Percentiles rank a stretch among this genome's conserved stretches.
Conservation (phyloP, 2,113 vertebrate species). For the Ploceus nigricollis region DNA sequence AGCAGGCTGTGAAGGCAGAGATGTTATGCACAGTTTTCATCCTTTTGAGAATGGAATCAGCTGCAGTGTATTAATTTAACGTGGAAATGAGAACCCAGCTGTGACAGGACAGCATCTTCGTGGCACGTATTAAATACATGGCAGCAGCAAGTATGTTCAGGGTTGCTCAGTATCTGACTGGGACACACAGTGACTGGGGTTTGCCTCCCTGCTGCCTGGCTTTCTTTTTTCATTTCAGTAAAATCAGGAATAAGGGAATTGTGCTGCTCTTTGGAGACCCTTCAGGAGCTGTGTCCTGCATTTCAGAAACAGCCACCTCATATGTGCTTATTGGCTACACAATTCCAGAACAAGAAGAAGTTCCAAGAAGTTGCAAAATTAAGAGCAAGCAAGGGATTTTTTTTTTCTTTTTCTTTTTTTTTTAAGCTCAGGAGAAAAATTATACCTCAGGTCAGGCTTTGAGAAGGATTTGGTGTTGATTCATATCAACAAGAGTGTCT, state of each 20-base stretch:
- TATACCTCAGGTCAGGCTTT: background rate
- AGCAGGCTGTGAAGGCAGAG: background rate
- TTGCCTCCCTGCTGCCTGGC: background rate
- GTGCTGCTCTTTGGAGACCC: background rate
- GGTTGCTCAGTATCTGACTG: background rate
- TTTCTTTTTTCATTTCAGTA: background rate
- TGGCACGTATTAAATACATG: background rate
- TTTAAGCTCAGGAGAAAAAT: background rate
- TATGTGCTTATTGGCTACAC: background rate
- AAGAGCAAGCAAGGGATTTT: background rate
- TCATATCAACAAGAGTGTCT: background rate
- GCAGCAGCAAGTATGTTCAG: background rate
- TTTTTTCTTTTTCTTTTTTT: background rate
- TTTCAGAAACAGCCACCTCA: background rate
- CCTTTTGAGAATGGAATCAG: constrained; percentile 4
- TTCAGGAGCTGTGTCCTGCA: background rate
- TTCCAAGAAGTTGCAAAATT: background rate
- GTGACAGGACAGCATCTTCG: background rate
- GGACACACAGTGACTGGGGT: background rate
- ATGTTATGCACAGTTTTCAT: background rate
- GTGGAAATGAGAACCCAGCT: constrained; percentile 3
- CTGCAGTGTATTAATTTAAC: constrained; percentile 4
- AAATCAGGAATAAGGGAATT: background rate
- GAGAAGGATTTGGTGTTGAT: constrained; percentile 10
- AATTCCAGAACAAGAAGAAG: background rate